These are phyloP conservation scores for Hybognathus amarus DNA, from an alignment of 2,797 vertebrate species.

Conservation along the genomic window DNA sequence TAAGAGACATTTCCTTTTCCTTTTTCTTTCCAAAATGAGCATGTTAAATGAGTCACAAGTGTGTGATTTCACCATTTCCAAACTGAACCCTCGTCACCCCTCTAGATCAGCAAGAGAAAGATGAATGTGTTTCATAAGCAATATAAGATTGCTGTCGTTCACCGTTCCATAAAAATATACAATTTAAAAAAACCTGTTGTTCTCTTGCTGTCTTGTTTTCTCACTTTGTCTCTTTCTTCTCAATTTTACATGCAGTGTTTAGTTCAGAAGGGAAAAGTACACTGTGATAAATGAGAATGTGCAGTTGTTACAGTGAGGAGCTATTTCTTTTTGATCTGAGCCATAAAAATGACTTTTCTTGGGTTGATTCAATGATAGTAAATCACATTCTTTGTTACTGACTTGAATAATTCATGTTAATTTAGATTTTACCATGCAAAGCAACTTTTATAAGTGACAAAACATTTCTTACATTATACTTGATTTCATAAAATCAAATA, in stretches of 20 bases:
- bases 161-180: constrained; percentile 17
- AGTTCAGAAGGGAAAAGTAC: not conserved
- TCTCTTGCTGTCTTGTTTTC: constrained; percentile 18
- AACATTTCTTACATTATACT: constrained; percentile 1
- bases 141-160: constrained; percentile 43
- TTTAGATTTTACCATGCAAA: not conserved
- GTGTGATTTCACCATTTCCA: constrained; percentile 34
- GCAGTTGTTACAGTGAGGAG: not conserved
- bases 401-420: not conserved
- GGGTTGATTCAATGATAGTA: not conserved
- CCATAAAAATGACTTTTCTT: not conserved
- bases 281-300: not conserved
- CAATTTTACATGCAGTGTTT: constrained; percentile 18
- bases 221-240: constrained; percentile 24
- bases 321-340: not conserved
- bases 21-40: constrained; percentile 28
- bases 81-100: constrained; percentile 1
- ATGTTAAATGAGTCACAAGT: constrained; percentile 28
- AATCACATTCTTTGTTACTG: not conserved
- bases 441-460: not conserved
- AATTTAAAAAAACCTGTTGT: constrained; percentile 30
- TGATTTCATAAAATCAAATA: constrained; percentile 14
- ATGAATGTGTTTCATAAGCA: constrained; percentile 43
- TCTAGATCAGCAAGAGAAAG: constrained; percentile 26
- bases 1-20: constrained; percentile 46